Conservation (phyloP, 1,140 invertebrate species). For the Nilaparvata lugens region DNA sequence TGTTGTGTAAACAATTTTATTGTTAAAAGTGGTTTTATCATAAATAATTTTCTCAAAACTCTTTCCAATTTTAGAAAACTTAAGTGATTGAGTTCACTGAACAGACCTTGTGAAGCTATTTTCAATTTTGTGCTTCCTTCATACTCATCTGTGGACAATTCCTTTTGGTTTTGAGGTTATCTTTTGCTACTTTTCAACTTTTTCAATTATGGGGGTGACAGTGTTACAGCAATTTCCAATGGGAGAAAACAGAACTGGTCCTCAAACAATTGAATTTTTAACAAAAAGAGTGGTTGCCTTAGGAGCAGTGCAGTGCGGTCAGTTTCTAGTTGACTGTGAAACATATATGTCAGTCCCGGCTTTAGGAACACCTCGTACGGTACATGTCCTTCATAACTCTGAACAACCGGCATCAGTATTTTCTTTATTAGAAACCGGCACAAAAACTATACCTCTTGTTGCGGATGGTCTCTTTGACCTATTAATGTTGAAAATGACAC, state of each 20-base stretch:
- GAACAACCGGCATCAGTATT: conserved; percentile 93
- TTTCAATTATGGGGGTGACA: conserved; percentile 22
- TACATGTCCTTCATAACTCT: conserved; percentile 89
- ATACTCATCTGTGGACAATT: too few species aligned
- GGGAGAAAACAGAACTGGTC: conserved; percentile 74
- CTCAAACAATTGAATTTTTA: conserved; percentile 74
- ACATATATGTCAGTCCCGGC: conserved; percentile 71
- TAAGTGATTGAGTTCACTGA: too few species aligned
- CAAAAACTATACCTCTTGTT: conserved; percentile 73
- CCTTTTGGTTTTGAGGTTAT: too few species aligned
- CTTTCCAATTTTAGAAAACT: too few species aligned
- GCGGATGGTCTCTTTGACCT: conserved; percentile 87
- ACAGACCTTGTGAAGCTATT: too few species aligned
- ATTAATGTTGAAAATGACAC: conserved; percentile 79
- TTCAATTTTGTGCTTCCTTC: too few species aligned
- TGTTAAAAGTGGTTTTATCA: too few species aligned
- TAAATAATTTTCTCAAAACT: too few species aligned
- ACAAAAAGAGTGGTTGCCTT: conserved; percentile 75
- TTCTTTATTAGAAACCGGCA: conserved; percentile 79
- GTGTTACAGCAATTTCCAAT: conserved; percentile 71
- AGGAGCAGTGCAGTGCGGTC: conserved; percentile 76
- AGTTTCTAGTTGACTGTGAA: conserved; percentile 91
- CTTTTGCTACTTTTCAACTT: too few species aligned
- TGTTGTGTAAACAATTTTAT: too few species aligned
- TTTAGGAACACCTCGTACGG: conserved; percentile 44